Percentiles rank a stretch among this genome's conserved stretches.
Conservation (phyloP, 2,888 invertebrate genomes). For the Tetramorium bicarinatum region DNA sequence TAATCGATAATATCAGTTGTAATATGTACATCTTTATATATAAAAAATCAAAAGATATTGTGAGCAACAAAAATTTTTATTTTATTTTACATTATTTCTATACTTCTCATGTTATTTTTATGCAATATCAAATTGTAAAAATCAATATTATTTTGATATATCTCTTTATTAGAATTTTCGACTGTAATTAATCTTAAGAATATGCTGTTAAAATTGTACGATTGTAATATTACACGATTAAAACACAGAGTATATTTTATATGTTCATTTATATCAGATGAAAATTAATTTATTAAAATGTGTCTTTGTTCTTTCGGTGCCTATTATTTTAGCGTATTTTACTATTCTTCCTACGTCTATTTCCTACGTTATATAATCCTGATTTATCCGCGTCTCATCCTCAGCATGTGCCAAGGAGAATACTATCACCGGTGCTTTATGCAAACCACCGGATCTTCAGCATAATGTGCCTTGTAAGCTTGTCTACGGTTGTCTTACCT, state of each 20-base stretch:
- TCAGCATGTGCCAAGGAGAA: conserved; percentile 50
- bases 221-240: not conserved
- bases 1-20: not conserved
- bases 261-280: not conserved
- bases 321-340: not conserved
- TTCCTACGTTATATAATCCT: not conserved
- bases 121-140: not conserved
- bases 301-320: not conserved
- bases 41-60: not conserved
- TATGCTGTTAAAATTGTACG: not conserved
- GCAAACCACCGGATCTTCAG: conserved; percentile 75
- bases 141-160: not conserved
- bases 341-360: conserved; percentile 24
- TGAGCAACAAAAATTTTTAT: not conserved
- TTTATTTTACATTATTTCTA: not conserved
- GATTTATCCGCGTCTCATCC: conserved; percentile 40
- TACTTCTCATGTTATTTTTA: too few relatives aligned
- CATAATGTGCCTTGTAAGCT: conserved; percentile 69
- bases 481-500: conserved; percentile 75
- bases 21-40: not conserved
- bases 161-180: not conserved
- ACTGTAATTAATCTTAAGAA: not conserved
- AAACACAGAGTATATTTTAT: not conserved
- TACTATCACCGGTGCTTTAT: conserved; percentile 72
- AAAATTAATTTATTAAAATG: conserved; percentile 16